Conservation (phyloP, 2,797 vertebrate genomes). For the Scolopax bukidnonensis region DNA sequence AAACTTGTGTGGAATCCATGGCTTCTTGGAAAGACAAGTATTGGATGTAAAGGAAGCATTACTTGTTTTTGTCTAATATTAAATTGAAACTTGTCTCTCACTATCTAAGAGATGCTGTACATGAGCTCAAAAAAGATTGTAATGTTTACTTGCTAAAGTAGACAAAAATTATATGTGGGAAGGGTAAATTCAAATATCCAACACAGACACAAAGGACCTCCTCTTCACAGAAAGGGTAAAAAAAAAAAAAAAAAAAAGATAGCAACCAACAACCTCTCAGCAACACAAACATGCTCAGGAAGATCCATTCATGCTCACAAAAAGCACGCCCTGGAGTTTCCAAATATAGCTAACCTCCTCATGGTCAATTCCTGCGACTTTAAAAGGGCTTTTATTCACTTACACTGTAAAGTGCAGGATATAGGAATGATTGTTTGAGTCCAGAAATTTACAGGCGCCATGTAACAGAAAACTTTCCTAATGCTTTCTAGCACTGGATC, state of each 20-base stretch:
- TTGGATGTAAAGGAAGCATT: not conserved
- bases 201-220: slow-evolving; percentile 49
- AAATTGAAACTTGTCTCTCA: not conserved
- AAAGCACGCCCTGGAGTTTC: slow-evolving; percentile 51
- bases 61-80: not conserved
- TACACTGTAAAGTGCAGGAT: slow-evolving; percentile 27
- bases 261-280: slow-evolving; percentile 15
- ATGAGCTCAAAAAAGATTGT: not conserved
- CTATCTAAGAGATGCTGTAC: not conserved
- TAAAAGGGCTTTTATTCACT: slow-evolving; percentile 67
- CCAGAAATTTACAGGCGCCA: slow-evolving; percentile 22
- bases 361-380: slow-evolving; percentile 45
- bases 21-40: not conserved
- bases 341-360: slow-evolving; percentile 65
- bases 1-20: not conserved
- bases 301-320: slow-evolving; percentile 67
- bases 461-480: slow-evolving; percentile 45
- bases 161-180: not conserved
- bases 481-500: slow-evolving; percentile 14
- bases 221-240: slow-evolving; percentile 21
- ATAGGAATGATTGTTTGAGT: slow-evolving; percentile 42
- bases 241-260: not conserved
- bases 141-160: slow-evolving; percentile 31
- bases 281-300: slow-evolving; percentile 69
- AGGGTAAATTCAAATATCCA: not conserved